Percentiles rank a stretch among this genome's conserved stretches.
These are phyloP conservation scores for Phrynocephalus guinanensis DNA, from an alignment of 2,797 vertebrate genomes.

Conservation along the genomic window DNA sequence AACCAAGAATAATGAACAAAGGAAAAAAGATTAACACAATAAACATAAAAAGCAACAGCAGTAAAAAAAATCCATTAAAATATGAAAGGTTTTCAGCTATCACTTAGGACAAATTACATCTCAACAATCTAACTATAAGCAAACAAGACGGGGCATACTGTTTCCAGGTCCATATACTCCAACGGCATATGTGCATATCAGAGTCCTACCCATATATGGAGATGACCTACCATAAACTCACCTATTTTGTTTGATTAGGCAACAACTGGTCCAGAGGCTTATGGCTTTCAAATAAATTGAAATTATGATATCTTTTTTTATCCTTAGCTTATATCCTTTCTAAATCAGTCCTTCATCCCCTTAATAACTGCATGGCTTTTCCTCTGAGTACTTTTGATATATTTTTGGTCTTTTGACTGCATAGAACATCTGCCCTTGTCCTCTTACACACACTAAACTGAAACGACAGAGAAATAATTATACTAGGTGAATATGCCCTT, in stretches of 20 bases:
- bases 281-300: slow-evolving; percentile 7
- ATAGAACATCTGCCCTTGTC: background rate
- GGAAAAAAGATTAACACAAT: too few relatives aligned
- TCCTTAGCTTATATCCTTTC: slow-evolving; percentile 42
- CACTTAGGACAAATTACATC: background rate
- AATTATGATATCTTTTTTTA: slow-evolving; percentile 30
- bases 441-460: slow-evolving; percentile 17
- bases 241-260: background rate
- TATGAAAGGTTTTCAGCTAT: background rate
- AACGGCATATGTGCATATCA: background rate
- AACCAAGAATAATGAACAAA: background rate
- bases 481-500: slow-evolving; percentile 27
- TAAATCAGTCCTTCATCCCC: slow-evolving; percentile 51
- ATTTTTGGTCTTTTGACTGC: slow-evolving; percentile 52
- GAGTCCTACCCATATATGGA: background rate
- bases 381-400: slow-evolving; percentile 50
- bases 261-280: background rate
- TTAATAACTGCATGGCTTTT: slow-evolving; percentile 58
- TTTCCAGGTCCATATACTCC: background rate
- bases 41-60: background rate
- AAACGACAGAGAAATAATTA: slow-evolving; percentile 15
- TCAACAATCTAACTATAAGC: background rate
- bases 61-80: background rate
- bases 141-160: background rate
- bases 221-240: background rate